Evolutionary conservation across 2,888 invertebrate species (phyloP), one percentile per base, ranked within the genome.

Genomic region (Adineta ricciae): DNA sequence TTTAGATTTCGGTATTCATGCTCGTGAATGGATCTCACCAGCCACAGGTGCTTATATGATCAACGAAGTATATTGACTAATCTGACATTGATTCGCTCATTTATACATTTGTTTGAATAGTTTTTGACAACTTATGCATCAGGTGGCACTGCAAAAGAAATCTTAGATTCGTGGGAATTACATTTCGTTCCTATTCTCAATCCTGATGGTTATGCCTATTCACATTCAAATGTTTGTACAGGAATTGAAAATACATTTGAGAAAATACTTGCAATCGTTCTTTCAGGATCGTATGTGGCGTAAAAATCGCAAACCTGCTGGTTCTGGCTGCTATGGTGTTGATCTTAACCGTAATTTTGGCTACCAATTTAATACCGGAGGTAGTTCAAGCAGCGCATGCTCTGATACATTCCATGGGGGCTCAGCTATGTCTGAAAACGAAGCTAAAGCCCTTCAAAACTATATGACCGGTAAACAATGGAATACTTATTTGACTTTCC

Each of bases 341-440:
- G 94, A 94, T 88, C 92, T 93, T 1, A 94, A 94, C 89, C 91
- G 94, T 0, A 94, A 94, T 90, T 94, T 93, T 87, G 93, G 92
- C 84, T 49, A 85, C 46, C 93, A 92, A 54, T 94, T 94, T 54
- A 78, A 78, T 41, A 78, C 27, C 50, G 38, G 52, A 5, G 86
- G 85, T 84, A 86, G 82, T 82, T 86, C 85, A 54, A 21, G n/a
- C 49, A 14, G 85, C 52, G 86, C 87, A 11, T 88, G 88, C 84
- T 73, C 85, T 52, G 86, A 87, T 83, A 87, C 86, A 19, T 88
- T 83, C 84, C 87, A 86, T 46, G 88, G 85, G 32, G 83, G 83
- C 32, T 38, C 83, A 36, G 52, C 84, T 4, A 73, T 83, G 46
- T 84, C 84, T 73, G 85, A 85, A 82, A 38, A 73, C 5, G 85